These are phyloP conservation scores for Drosophila ogumai DNA, from an alignment of 1,140 invertebrate species.

Conservation along the genomic window DNA sequence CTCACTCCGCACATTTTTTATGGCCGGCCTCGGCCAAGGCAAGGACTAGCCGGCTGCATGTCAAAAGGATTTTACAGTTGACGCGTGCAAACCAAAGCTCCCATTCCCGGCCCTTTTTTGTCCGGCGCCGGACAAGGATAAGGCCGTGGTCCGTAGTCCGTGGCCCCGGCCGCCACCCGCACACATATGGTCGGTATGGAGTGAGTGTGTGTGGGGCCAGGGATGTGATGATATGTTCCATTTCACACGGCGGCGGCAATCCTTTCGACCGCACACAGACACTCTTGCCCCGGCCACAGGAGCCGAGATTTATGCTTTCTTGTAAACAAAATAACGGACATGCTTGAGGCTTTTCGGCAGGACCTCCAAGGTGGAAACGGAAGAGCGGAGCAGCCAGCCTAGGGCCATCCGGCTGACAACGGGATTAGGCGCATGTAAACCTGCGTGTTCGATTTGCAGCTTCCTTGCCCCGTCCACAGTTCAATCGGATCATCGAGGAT, in stretches of 20 bases:
- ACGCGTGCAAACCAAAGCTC: conserved; percentile 78
- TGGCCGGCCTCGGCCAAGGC: conserved; percentile 46
- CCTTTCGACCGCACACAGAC: conserved; percentile 79
- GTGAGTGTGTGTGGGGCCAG: conserved; percentile 22
- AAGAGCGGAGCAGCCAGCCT: conserved; percentile 17
- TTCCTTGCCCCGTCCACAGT: conserved; percentile 33
- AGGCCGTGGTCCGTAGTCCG: conserved; percentile 15
- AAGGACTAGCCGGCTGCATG: conserved; percentile 58
- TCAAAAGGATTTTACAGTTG: conserved; percentile 83
- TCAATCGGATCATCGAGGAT: conserved; percentile 43
- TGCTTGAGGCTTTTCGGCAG: conserved; percentile 60
- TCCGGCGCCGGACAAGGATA: conserved; percentile 8
- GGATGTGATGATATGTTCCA: conserved; percentile 81
- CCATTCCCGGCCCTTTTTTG: conserved; percentile 45
- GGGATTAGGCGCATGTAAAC: conserved; percentile 68
- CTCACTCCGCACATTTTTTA: conserved; percentile 64
- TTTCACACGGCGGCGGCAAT: conserved; percentile 79
- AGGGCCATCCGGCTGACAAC: conserved; percentile 56
- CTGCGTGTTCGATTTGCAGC: conserved; percentile 70
- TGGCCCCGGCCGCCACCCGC: conserved; percentile 43
- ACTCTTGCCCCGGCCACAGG: conserved; percentile 28
- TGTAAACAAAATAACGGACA: conserved; percentile 83
- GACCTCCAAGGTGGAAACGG: conserved; percentile 20
- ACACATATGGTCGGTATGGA: conserved; percentile 28
- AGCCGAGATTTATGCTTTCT: conserved; percentile 81